Evolutionary conservation across 2,888 invertebrate species (phyloP), one percentile per base, ranked within the genome.

Genomic region (Oegoconia quadripuncta): DNA sequence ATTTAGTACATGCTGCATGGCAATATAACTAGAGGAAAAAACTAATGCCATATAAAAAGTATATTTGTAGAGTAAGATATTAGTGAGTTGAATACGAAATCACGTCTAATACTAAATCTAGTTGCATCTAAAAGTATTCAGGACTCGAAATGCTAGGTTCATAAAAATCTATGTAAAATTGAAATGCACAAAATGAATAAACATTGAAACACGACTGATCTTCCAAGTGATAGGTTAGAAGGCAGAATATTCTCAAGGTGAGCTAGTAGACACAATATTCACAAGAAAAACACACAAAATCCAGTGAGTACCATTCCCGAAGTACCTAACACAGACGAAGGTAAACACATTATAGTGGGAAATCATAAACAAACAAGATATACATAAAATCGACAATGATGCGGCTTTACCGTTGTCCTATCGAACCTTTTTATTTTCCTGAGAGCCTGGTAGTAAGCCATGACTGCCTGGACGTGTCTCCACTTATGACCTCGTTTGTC

Each of bases 401-500:
- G 67, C 69, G 73, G 71, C 65, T 57, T 74, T 74, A 75, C 72
- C 75, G 64, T 74, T 52, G 61, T 55, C 55, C 48, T 40, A 65
- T 70, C 90, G 86, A 90, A 94, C 95, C 95, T 95, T 93, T 95
- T 95, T 89, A 95, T 95, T 89, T 94, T 94, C 89, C 95, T 91
- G 76, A 95, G 91, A 64, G 95, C 92, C 88, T 94, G 93, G 91
- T 95, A 95, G 90, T 95, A 94, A 71, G 95, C 93, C 94, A 95
- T 93, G 74, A 95, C 95, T 66, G 95, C 95, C 74, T 94, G 91
- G 65, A 95, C 91, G 88, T 94, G 95, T 83, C 93, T 92, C 95
- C 95, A 95, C 79, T 93, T 94, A 88, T 93, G 94, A 74, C 86
- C 89, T 50, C 79, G 75, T 76, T 78, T 84, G 70, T 83, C 83